Percentiles rank a stretch among this genome's conserved stretches.
Evolutionary conservation across 2,797 vertebrate species (phyloP).

Genomic region (Odontamblyopus lacepedii): DNA sequence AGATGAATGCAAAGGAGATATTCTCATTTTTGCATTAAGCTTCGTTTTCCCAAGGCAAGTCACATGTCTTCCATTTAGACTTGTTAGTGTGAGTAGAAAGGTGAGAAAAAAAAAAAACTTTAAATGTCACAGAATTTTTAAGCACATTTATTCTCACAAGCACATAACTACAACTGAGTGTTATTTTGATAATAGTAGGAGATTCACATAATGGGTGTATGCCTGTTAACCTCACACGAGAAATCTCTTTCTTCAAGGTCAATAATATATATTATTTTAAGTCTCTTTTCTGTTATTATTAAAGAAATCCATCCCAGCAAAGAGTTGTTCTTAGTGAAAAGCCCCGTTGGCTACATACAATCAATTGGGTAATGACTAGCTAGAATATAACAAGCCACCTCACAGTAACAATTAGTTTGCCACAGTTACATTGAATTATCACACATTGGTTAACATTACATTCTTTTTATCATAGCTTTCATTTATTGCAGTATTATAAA

Average conservation of each 20-base stretch:
- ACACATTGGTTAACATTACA: not conserved
- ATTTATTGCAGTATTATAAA: not conserved
- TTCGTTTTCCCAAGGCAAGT: conserved; percentile 8
- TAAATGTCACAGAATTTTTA: conserved; percentile 1
- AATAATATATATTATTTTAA: not conserved
- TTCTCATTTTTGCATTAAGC: conserved; percentile 16
- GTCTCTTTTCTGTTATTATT: not conserved
- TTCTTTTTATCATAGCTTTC: not conserved
- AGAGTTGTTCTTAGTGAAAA: not conserved
- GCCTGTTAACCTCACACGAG: no score
- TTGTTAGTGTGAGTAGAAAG: conserved; percentile 12
- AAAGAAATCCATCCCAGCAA: not conserved
- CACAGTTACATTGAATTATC: not conserved
- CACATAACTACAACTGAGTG: not conserved
- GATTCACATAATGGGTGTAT: no score
- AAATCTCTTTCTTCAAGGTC: not conserved
- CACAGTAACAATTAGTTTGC: not conserved
- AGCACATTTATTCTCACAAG: not conserved
- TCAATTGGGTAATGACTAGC: not conserved
- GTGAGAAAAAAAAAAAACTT: not conserved
- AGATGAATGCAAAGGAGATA: conserved; percentile 20
- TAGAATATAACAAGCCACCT: not conserved
- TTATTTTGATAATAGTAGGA: no score
- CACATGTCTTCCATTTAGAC: conserved; percentile 4
- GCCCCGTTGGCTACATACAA: not conserved